Percentiles rank a stretch among this genome's conserved stretches.
Conservation (phyloP, 2,888 invertebrate species). For the Cepaea hortensis region DNA sequence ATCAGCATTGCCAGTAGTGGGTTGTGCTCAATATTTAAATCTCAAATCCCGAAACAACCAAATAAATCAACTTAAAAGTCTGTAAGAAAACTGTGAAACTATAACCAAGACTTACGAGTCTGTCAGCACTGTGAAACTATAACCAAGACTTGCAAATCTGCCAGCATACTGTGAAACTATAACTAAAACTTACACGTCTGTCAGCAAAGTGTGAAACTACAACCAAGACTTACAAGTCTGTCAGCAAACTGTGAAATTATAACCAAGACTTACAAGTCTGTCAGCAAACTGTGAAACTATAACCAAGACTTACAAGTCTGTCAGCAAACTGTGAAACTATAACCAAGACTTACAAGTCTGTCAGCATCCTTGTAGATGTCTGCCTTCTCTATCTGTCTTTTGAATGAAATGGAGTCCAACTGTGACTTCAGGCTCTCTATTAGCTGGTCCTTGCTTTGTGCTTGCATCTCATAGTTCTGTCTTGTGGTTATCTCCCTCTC, state of each 20-base stretch:
- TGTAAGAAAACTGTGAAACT: neutral
- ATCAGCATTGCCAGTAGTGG: too few relatives aligned
- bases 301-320: too few relatives aligned
- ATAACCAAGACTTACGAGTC: slow-evolving; percentile 58
- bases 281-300: too few relatives aligned
- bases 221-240: too few relatives aligned
- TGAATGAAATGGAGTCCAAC: slow-evolving; percentile 50
- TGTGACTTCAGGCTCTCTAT: slow-evolving; percentile 68
- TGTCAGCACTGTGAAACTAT: slow-evolving; percentile 53
- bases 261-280: too few relatives aligned
- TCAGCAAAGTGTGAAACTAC: too few relatives aligned
- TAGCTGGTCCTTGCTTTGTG: slow-evolving; percentile 73
- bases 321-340: neutral
- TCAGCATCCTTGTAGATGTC: slow-evolving; percentile 62
- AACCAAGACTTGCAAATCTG: slow-evolving; percentile 59
- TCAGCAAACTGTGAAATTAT: too few relatives aligned
- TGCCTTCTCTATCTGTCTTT: slow-evolving; percentile 60
- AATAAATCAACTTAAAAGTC: too few relatives aligned
- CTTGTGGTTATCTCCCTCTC: slow-evolving; percentile 70
- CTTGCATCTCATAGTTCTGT: slow-evolving; percentile 71
- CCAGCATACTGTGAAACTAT: slow-evolving; percentile 55
- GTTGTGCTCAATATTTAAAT: too few relatives aligned
- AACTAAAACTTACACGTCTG: too few relatives aligned
- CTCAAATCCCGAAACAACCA: too few relatives aligned
- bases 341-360: slow-evolving; percentile 59